Evolutionary conservation across 2,797 vertebrate genomes (phyloP).

Genomic region (Parauchenoglanis punctatus): DNA sequence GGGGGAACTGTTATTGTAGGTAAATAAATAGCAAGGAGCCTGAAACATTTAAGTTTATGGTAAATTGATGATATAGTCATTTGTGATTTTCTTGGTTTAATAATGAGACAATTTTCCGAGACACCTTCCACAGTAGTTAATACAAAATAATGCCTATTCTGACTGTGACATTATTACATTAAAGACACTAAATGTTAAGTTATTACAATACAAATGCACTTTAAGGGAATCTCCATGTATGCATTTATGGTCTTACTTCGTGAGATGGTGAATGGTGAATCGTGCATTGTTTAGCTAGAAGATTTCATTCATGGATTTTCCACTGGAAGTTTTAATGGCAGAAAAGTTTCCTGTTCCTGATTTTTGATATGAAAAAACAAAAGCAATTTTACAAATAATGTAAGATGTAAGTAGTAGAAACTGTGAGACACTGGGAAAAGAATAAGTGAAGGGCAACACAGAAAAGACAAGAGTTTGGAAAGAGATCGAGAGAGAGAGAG

Average conservation of each 20-base stretch:
- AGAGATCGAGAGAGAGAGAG: conserved; percentile 1
- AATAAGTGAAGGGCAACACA: background rate
- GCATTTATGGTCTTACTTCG: background rate
- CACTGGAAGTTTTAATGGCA: background rate
- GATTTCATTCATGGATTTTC: background rate
- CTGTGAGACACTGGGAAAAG: background rate
- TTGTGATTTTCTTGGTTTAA: background rate
- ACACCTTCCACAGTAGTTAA: background rate
- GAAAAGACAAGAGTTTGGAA: too few species aligned
- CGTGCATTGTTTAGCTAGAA: background rate
- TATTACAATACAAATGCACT: background rate
- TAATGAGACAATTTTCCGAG: background rate
- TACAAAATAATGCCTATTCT: background rate
- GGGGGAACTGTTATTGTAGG: background rate
- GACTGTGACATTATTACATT: background rate
- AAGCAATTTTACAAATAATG: background rate
- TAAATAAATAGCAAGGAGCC: background rate
- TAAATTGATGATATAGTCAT: background rate
- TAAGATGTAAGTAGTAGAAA: background rate
- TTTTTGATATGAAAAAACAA: background rate
- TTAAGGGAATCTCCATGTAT: background rate
- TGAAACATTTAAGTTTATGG: background rate
- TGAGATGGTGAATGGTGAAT: background rate
- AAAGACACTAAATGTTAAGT: background rate
- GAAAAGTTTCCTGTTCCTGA: background rate